phyloP scores from a whole-genome alignment of 2,888 invertebrate genomes.

The Lacanobia wlatinum region DNA sequence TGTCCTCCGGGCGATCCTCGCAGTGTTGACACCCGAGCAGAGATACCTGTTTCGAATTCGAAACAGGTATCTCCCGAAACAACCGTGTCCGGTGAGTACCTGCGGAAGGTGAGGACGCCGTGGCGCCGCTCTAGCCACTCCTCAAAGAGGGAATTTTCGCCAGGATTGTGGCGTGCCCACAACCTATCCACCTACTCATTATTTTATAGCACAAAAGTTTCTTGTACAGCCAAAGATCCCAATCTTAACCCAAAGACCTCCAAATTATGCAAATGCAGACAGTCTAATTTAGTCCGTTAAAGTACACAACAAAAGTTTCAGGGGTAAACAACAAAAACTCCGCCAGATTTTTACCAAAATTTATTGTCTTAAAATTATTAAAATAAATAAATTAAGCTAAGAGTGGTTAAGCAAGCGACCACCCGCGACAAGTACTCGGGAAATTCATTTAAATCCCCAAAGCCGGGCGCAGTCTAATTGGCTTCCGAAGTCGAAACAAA shows the following conservation, averaged over 20 bases:
- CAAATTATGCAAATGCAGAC: conserved; percentile 29
- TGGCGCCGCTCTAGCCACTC: too few relatives aligned
- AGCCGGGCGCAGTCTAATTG: conserved; percentile 68
- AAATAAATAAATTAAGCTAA: conserved; percentile 74
- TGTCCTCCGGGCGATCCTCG: too few relatives aligned
- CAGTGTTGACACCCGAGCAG: too few relatives aligned
- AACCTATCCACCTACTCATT: background rate
- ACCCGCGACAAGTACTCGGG: conserved; percentile 61
- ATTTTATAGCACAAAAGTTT: background rate
- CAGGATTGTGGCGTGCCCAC: too few relatives aligned
- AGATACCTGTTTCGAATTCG: too few relatives aligned
- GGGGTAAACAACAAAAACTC: conserved; percentile 45
- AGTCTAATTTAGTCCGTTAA: conserved; percentile 14
- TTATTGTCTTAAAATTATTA: conserved; percentile 71
- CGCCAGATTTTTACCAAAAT: conserved; percentile 56
- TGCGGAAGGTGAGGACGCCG: too few relatives aligned
- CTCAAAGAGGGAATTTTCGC: too few relatives aligned
- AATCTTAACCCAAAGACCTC: conserved; percentile 10
- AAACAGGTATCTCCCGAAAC: too few relatives aligned
- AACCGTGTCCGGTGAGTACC: too few relatives aligned
- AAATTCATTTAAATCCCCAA: conserved; percentile 70
- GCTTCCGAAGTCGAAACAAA: conserved; percentile 66
- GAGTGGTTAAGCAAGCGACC: conserved; percentile 57
- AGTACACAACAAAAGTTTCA: conserved; percentile 14
- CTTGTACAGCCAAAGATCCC: background rate